Conservation (phyloP, 2,113 vertebrate genomes). For the Bos taurus region DNA sequence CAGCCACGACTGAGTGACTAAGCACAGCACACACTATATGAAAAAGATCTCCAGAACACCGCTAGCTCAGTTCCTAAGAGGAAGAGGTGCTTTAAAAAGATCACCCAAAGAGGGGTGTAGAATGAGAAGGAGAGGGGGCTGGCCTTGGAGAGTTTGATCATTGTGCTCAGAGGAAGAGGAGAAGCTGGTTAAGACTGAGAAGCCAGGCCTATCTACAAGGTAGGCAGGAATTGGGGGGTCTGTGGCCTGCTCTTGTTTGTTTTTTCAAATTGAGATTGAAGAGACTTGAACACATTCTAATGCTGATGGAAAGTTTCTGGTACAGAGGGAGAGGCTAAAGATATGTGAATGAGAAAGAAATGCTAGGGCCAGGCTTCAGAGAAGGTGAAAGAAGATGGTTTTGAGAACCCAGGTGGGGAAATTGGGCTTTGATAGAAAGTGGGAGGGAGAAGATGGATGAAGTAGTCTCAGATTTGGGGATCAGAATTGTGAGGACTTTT, state of each 20-base stretch:
- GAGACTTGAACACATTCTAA: neutral
- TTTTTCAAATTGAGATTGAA: neutral
- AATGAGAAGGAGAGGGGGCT: neutral
- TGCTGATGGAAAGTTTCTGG: neutral
- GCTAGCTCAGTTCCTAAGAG: neutral
- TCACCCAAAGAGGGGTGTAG: neutral
- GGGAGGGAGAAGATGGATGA: neutral
- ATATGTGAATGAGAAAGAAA: neutral
- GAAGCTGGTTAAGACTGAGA: neutral
- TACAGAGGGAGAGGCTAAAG: neutral
- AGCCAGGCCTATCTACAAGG: neutral
- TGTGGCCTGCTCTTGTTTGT: neutral
- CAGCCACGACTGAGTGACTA: neutral
- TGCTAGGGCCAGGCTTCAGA: neutral
- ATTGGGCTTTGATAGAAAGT: neutral
- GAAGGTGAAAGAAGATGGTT: neutral
- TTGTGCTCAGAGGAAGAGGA: neutral
- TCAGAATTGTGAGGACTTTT: neutral
- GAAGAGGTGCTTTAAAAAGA: neutral
- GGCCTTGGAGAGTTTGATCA: neutral
- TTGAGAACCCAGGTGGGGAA: neutral
- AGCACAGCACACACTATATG: neutral
- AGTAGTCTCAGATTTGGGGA: neutral
- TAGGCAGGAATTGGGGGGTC: neutral
- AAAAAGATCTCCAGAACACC: neutral